Base-by-base conservation (phyloP, 2,888 invertebrate genomes). In the Sesamia inferens region DNA sequence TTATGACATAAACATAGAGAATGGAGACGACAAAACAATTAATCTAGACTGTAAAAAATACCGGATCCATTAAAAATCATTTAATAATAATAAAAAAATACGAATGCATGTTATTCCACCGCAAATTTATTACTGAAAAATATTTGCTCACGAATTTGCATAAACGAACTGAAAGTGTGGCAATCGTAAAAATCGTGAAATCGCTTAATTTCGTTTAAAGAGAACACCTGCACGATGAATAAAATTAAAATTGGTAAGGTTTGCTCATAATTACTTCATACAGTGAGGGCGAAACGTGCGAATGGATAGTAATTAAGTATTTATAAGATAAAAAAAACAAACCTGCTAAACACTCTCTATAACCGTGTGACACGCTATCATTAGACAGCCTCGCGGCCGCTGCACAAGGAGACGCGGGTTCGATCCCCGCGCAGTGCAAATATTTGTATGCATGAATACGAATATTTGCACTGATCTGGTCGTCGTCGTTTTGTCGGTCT, bases 141-240 rank as follows among this genome's bases (percentile, higher is more conserved):
- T 80, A 78, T 87, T 74, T 83, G 48, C 57, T 51, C 19, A 66
- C 62, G 54, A 76, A 85, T 85, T 87, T 82, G 71, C 80, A 79
- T 79, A 79, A n/a, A 71, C 31, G 39, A 5, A 59, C 62, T 54
- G 67, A 58, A 69, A 64, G 57, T 68, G 48, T 47, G 65, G 73
- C 64, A 80, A 79, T 73, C 71, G 72, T 85, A 71, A 85, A 85
- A 85, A 77, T 72, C 64, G 73, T 62, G 58, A 57, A 74, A 82
- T 78, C 68, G 58, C 78, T 79, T 85, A 82, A 85, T 87, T 87
- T 76, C 31, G 63, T 76, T 86, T 68, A 78, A 81, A 79, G 63
- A 55, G 74, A 75, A 82, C 85, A 83, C 78, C 83, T 79, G 87
- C 39, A 77, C 63, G 66, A 42, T 22, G 44, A 62, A 67, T 83